These are phyloP conservation scores for Drosophila neonasuta DNA, from an alignment of 2,888 invertebrate species.

Conservation along the genomic window DNA sequence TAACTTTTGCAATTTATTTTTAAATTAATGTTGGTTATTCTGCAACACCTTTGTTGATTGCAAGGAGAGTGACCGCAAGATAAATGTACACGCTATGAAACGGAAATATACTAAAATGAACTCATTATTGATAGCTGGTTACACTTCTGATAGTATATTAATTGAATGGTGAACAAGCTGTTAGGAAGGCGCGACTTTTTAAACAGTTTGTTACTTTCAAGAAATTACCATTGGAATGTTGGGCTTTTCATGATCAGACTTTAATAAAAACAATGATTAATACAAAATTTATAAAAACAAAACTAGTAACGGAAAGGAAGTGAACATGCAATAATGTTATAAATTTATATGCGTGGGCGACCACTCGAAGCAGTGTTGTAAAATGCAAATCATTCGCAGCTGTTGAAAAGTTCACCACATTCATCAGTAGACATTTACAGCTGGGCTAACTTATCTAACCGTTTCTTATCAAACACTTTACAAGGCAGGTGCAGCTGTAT, in stretches of 20 bases:
- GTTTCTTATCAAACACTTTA: slow-evolving; percentile 56
- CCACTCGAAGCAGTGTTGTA: slow-evolving; percentile 14
- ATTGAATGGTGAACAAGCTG: too few relatives aligned
- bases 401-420: slow-evolving; percentile 2
- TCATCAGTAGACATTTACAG: slow-evolving; percentile 23
- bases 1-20: background rate
- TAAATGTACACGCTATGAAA: background rate
- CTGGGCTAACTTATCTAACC: slow-evolving; percentile 28
- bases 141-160: background rate
- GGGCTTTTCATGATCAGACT: too few relatives aligned
- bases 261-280: too few relatives aligned
- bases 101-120: background rate
- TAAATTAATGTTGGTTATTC: background rate
- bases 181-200: background rate
- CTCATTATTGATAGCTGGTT: background rate
- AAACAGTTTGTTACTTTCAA: background rate
- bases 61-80: background rate
- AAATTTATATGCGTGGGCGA: background rate
- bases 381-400: slow-evolving; percentile 7
- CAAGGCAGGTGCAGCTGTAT: slow-evolving; percentile 36
- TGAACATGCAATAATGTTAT: background rate
- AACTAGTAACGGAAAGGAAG: background rate
- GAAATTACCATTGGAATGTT: too few relatives aligned
- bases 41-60: background rate
- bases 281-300: background rate